phyloP scores from a whole-genome alignment of 2,113 vertebrate genomes.

The Mellivora capensis region DNA sequence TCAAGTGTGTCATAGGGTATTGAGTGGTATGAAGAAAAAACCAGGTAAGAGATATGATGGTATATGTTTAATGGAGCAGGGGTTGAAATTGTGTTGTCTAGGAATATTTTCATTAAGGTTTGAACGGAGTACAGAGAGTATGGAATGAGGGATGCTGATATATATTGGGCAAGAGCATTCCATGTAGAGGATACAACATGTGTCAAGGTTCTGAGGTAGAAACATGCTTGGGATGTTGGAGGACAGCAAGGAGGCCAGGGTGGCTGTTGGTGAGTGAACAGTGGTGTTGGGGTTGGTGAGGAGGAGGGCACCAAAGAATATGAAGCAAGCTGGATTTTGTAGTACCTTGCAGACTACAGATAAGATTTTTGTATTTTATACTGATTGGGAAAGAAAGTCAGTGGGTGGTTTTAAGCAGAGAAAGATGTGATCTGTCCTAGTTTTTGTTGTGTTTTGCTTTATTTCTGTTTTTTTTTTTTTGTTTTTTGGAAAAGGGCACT shows the following conservation, averaged over 20 bases:
- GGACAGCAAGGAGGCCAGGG: background rate
- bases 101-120: constrained; percentile 19
- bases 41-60: background rate
- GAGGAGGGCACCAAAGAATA: background rate
- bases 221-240: background rate
- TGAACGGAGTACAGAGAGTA: background rate
- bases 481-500: background rate
- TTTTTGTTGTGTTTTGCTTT: background rate
- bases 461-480: background rate
- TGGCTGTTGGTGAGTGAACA: background rate
- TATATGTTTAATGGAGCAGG: background rate
- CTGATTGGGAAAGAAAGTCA: background rate
- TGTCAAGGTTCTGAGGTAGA: background rate
- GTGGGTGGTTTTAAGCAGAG: background rate
- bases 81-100: background rate
- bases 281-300: background rate
- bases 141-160: background rate
- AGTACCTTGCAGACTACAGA: background rate
- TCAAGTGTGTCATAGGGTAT: background rate
- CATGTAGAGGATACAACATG: background rate
- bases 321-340: background rate
- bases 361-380: background rate
- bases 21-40: background rate
- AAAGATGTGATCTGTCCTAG: background rate
- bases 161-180: background rate